Percentiles rank a stretch among this genome's conserved stretches.
Conservation (phyloP, 2,113 vertebrate genomes). For the Larimichthys polyactis region DNA sequence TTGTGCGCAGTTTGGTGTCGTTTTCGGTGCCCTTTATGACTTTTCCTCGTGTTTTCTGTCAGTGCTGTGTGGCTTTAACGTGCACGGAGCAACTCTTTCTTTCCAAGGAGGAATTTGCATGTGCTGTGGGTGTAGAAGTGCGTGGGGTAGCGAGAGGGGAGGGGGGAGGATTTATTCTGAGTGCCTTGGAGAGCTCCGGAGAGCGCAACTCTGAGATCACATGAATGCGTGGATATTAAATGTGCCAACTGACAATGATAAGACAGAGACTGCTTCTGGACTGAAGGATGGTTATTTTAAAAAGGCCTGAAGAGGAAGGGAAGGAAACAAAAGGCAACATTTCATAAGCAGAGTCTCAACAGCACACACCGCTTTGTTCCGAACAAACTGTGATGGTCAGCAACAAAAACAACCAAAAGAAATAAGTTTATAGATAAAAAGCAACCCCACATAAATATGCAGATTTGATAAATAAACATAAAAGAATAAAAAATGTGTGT, state of each 20-base stretch:
- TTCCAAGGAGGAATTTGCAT: conserved; percentile 40
- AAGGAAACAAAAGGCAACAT: background rate
- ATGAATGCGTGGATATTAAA: conserved; percentile 41
- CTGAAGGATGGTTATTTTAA: conserved; percentile 7
- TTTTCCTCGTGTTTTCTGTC: conserved; percentile 2
- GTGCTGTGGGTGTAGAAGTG: conserved; percentile 69
- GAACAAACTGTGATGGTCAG: background rate
- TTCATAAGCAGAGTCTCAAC: background rate
- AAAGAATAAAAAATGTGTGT: background rate
- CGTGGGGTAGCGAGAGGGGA: conserved; percentile 41
- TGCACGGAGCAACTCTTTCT: conserved; percentile 29
- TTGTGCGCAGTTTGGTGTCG: background rate
- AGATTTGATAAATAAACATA: background rate
- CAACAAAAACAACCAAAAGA: no score
- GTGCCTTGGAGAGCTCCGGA: conserved; percentile 49
- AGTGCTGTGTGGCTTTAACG: conserved; percentile 12
- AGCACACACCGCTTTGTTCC: background rate
- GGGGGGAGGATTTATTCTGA: conserved; percentile 62
- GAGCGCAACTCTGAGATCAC: conserved; percentile 58
- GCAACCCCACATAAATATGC: background rate
- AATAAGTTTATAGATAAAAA: background rate
- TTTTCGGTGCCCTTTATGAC: background rate
- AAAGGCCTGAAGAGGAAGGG: background rate
- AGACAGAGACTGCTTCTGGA: background rate
- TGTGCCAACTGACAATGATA: conserved; percentile 21